phyloP scores from a whole-genome alignment of 2,113 vertebrate species.

The Lamprotornis superbus region DNA sequence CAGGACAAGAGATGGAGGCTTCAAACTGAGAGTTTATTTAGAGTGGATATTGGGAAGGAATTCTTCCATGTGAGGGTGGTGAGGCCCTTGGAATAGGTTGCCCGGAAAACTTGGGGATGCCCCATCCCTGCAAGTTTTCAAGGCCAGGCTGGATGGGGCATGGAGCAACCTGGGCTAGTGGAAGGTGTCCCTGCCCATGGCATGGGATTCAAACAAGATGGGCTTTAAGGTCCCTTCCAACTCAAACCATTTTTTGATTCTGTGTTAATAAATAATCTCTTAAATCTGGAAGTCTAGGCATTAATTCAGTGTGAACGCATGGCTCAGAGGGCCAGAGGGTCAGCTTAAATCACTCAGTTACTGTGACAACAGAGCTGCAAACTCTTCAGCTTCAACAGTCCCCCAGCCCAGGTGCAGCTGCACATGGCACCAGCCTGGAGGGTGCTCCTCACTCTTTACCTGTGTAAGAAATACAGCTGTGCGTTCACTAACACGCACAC shows the following conservation, averaged over 20 bases:
- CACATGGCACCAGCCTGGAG: neutral
- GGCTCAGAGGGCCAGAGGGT: neutral
- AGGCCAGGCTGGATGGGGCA: neutral
- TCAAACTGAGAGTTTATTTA: neutral
- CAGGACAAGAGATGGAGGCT: neutral
- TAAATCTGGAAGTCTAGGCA: neutral
- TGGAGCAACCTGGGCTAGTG: rapidly evolving
- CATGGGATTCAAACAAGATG: rapidly evolving
- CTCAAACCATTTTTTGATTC: neutral
- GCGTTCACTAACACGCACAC: no score
- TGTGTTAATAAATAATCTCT: neutral
- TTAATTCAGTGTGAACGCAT: rapidly evolving
- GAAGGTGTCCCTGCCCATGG: neutral
- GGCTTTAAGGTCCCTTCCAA: neutral
- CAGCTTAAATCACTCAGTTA: neutral
- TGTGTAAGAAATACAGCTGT: rapidly evolving
- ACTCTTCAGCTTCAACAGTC: neutral
- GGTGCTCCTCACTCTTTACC: neutral
- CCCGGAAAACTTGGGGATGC: neutral
- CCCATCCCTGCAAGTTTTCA: neutral
- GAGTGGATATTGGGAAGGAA: neutral
- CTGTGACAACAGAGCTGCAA: neutral
- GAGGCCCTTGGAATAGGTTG: neutral
- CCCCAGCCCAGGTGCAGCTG: neutral
- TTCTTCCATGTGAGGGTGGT: rapidly evolving